Evolutionary conservation across 1,140 invertebrate genomes (phyloP), one percentile per base, ranked within the genome.

Genomic region (Caenorhabditis briggsae): DNA sequence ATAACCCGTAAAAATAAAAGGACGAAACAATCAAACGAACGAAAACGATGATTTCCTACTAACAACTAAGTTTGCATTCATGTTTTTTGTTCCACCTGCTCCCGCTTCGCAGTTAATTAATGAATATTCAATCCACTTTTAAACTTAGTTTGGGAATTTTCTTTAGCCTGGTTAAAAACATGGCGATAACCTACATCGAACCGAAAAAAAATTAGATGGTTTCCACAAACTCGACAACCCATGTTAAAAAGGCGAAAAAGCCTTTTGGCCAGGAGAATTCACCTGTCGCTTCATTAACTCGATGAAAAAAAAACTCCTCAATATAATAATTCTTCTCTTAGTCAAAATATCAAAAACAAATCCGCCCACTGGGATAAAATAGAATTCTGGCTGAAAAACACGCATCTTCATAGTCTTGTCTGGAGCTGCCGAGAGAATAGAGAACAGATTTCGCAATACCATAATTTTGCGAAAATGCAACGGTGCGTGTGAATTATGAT

Each of bases 331-430:
- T 23, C 56, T 59, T 16, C 33, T 64, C 33, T 12, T 64, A 9
- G 9, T 23, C 23, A 33, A 18, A 58, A 58, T 64, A 64, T 64
- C 59, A 64, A 64, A 64, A 64, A 64, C 59, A 64, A 64, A 64
- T 64, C 59, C 59, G 59, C 16, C 23, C 59, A 64, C 5, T 9
- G 59, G 59, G 59, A 64, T 23, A n/a, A 9, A 25, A 2, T 20
- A 64, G 59, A 33, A 64, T 64, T 64, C 33, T 64, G 23, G 12
- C 59, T 33, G 59, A 58, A 58, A 58, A 58, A 58, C 56, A 58
- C 16, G 16, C 25, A 8, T 33, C 59, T 64, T 64, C 59, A 64
- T 64, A 23, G 33, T 8, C 56, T 8, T 33, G 59, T 64, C 25
- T 64, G 59, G 23, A 64, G 9, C 23, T 7, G 33, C 20, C 2